These are phyloP conservation scores for Leptinotarsa lineolata DNA, from an alignment of 1,140 invertebrate genomes.

Conservation along the genomic window DNA sequence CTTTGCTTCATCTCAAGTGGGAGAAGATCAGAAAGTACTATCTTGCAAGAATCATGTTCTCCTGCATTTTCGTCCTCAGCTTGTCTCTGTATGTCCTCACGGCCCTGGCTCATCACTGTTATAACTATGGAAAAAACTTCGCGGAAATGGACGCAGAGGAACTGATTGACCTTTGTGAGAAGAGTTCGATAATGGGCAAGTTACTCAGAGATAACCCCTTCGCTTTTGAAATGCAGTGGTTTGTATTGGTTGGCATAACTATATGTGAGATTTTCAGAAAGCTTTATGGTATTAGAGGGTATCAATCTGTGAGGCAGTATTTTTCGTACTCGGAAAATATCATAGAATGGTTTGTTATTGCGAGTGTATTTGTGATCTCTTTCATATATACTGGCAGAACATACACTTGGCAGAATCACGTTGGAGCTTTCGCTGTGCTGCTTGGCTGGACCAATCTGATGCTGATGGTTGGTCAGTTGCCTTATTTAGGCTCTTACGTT, in stretches of 20 bases:
- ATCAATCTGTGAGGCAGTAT: constrained; percentile 75
- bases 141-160: constrained; percentile 65
- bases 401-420: constrained; percentile 79
- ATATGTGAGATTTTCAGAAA: constrained; percentile 75
- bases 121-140: constrained; percentile 71
- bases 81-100: constrained; percentile 78
- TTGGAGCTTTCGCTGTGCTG: constrained; percentile 79
- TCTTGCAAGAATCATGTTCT: constrained; percentile 75
- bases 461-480: constrained; percentile 83
- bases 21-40: constrained; percentile 85
- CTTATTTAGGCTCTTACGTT: constrained; percentile 82
- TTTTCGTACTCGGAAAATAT: constrained; percentile 79
- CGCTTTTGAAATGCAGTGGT: constrained; percentile 77
- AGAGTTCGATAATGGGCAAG: constrained; percentile 71
- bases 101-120: constrained; percentile 75
- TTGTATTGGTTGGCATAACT: constrained; percentile 71
- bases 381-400: constrained; percentile 75
- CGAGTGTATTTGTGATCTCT: constrained; percentile 79
- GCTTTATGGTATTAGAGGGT: constrained; percentile 74
- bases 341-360: constrained; percentile 80
- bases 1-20: constrained; percentile 84
- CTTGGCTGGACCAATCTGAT: constrained; percentile 84
- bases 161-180: constrained; percentile 65
- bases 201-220: constrained; percentile 70
- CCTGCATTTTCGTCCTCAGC: constrained; percentile 75